A percentile compares a stretch with the other conserved stretches of the same genome.
Evolutionary conservation across 1,140 invertebrate genomes (phyloP).

Genomic region (Aricia agestis): DNA sequence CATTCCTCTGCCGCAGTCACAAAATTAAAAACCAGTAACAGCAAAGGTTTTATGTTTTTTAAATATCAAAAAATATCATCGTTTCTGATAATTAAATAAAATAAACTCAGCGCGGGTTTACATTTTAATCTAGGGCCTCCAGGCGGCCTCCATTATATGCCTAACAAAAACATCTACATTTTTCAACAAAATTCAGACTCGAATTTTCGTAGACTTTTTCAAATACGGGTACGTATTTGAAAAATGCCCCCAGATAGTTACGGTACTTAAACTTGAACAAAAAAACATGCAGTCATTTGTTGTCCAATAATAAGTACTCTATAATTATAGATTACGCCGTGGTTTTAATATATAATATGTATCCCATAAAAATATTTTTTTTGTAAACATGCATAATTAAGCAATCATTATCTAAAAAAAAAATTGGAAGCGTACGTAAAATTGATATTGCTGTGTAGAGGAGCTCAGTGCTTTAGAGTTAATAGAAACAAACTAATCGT

Average conservation of each 20-base stretch:
- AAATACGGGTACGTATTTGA: background rate
- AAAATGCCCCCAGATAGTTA: too few species aligned
- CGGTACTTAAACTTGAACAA: too few species aligned
- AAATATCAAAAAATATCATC: background rate
- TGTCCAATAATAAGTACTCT: too few species aligned
- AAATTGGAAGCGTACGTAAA: background rate
- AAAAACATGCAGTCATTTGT: too few species aligned
- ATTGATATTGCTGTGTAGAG: background rate
- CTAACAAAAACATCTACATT: background rate
- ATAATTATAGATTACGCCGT: too few species aligned
- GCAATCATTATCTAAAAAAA: too few species aligned
- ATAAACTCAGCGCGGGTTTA: background rate
- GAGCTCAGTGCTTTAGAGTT: background rate
- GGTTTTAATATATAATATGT: too few species aligned
- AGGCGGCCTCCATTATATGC: background rate
- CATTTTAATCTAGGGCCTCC: constrained; percentile 7
- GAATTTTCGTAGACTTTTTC: background rate
- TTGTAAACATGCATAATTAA: too few species aligned
- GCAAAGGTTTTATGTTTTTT: background rate
- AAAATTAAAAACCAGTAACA: too few species aligned
- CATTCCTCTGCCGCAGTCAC: too few species aligned
- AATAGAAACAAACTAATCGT: background rate
- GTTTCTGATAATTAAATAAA: background rate
- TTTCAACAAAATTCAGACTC: background rate
- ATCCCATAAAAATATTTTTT: too few species aligned